Evolutionary conservation across 53 echinoderm and acorn worm genomes (phyloP).

Genomic region (Stichopus horrens): DNA sequence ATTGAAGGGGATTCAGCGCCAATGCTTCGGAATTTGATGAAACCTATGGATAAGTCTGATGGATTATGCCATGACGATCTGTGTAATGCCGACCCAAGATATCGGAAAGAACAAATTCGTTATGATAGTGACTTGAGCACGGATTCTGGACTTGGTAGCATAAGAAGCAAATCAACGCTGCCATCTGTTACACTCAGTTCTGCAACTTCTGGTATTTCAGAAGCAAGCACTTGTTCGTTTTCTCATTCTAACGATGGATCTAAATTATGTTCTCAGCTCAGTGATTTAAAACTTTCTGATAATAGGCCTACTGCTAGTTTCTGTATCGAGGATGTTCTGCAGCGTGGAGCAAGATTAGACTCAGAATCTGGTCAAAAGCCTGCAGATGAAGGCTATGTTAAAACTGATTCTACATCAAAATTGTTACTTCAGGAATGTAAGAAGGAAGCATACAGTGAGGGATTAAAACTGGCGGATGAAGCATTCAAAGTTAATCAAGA

Average conservation of each 20-base stretch:
- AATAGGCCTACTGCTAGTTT: neutral
- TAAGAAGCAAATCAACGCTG: conserved; percentile 9
- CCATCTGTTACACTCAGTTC: conserved; percentile 12
- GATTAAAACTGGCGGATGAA: neutral
- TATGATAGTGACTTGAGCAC: neutral
- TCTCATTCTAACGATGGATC: conserved; percentile 2
- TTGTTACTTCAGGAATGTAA: neutral
- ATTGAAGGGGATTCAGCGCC: conserved; percentile 3
- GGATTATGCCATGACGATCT: neutral
- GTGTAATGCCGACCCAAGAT: neutral
- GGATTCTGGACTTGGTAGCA: conserved; percentile 15
- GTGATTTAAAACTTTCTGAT: conserved; percentile 19
- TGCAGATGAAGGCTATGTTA: neutral
- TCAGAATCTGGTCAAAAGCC: neutral
- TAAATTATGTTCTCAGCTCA: neutral
- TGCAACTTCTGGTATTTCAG: neutral
- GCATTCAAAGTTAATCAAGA: conserved; percentile 34
- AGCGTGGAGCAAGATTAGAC: neutral
- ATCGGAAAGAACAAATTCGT: neutral
- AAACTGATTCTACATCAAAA: neutral
- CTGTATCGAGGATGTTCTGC: neutral
- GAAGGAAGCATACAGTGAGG: neutral
- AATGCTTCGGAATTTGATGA: neutral
- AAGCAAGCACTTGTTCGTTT: neutral
- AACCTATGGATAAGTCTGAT: neutral